Percentiles rank a stretch among this genome's conserved stretches.
phyloP scores from a whole-genome alignment of 2,113 vertebrate species.

The Chamaetylas fuelleborni region DNA sequence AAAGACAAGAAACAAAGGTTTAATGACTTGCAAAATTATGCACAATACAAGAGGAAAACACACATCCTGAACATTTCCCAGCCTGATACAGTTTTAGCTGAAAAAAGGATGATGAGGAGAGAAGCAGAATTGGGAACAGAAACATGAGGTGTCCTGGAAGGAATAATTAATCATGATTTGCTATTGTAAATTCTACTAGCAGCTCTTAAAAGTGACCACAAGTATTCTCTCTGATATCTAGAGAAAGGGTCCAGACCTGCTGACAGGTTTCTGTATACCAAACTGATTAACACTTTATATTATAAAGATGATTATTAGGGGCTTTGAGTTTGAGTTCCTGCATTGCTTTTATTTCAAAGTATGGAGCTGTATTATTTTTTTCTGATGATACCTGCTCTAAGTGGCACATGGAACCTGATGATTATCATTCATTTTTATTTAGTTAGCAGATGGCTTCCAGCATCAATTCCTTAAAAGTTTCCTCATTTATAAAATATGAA shows the following conservation, averaged over 20 bases:
- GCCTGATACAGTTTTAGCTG: neutral
- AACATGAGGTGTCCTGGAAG: neutral
- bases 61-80: conserved; percentile 6
- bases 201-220: conserved; percentile 8
- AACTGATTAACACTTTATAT: neutral
- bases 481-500: conserved; percentile 61
- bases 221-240: neutral
- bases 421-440: conserved; percentile 50
- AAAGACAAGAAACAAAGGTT: conserved; percentile 45
- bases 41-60: neutral
- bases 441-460: conserved; percentile 58
- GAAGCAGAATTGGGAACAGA: neutral
- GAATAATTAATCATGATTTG: neutral
- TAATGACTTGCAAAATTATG: conserved; percentile 17
- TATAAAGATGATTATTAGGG: neutral
- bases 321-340: conserved; percentile 3
- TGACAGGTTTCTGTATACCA: neutral
- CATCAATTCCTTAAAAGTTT: conserved; percentile 56
- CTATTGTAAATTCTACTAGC: conserved; percentile 5
- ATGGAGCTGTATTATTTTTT: neutral
- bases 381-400: neutral
- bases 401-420: neutral
- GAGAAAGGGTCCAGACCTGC: neutral
- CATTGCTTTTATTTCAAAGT: neutral
- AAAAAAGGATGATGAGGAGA: neutral